Evolutionary conservation across 2,113 vertebrate genomes (phyloP).

Genomic region (Cygnus buccinator): DNA sequence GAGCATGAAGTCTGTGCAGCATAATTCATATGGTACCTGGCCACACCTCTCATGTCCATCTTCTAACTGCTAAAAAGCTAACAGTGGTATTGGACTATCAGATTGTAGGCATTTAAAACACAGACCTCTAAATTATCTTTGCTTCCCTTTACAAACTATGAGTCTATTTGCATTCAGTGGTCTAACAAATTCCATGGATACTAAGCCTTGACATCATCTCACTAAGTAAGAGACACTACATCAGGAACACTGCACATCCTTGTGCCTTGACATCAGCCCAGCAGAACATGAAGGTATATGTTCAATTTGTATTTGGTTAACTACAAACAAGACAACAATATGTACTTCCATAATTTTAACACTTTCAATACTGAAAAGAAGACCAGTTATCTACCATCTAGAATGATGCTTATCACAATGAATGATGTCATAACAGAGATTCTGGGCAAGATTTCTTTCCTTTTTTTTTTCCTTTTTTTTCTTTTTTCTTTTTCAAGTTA

Average conservation of each 20-base stretch:
- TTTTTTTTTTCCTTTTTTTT: no score
- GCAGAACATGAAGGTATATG: not conserved
- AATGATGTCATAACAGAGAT: not conserved
- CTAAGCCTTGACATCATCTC: not conserved
- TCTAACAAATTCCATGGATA: not conserved
- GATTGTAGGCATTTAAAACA: not conserved
- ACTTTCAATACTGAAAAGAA: not conserved
- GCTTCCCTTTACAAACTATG: not conserved
- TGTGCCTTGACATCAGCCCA: not conserved
- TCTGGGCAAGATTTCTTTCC: not conserved
- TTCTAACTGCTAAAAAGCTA: not conserved
- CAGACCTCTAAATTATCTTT: not conserved
- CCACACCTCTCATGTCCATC: not conserved
- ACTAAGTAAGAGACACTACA: not conserved
- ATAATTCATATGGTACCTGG: not conserved
- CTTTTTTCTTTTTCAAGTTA: not conserved
- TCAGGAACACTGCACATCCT: not conserved
- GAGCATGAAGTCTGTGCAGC: not conserved
- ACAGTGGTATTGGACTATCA: not conserved
- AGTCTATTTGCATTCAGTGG: not conserved
- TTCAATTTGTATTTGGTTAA: not conserved
- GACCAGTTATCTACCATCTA: not conserved
- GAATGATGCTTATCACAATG: not conserved
- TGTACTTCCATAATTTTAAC: not conserved
- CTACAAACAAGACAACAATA: not conserved